Percentiles rank a stretch among this genome's conserved stretches.
Conservation (phyloP, 92 coral and sea anemone genomes). For the Palythoa grandiflora region DNA sequence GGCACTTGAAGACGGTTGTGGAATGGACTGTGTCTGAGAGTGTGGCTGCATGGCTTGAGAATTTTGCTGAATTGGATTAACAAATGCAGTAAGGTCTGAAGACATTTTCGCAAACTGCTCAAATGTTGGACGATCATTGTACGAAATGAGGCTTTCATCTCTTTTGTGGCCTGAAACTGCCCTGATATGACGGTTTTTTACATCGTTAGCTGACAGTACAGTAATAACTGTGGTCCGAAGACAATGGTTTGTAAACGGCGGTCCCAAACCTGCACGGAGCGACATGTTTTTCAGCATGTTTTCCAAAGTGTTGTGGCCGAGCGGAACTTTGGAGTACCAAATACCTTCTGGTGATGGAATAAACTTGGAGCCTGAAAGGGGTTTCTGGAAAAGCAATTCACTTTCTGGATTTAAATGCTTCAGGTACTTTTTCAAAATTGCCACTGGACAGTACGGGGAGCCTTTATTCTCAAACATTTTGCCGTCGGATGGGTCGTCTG, state of each 20-base stretch:
- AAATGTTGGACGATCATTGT: neutral
- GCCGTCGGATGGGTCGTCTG: slow-evolving; percentile 51
- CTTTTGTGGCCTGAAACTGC: neutral
- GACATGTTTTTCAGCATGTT: slow-evolving; percentile 12
- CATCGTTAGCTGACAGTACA: neutral
- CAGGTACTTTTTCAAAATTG: slow-evolving; percentile 47
- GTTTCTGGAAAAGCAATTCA: slow-evolving; percentile 47
- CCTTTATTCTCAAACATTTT: slow-evolving; percentile 36
- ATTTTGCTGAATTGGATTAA: neutral
- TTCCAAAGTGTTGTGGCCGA: slow-evolving; percentile 3
- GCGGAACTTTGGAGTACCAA: slow-evolving; percentile 23
- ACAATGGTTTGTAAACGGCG: neutral
- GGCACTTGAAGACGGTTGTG: neutral
- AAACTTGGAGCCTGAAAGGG: slow-evolving; percentile 38
- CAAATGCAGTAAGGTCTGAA: neutral
- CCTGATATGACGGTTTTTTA: neutral
- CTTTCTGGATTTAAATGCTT: slow-evolving; percentile 49
- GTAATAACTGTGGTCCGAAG: neutral
- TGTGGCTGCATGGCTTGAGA: neutral
- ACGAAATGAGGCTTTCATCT: slow-evolving; percentile 5
- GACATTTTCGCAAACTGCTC: neutral
- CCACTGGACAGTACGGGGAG: slow-evolving; percentile 41
- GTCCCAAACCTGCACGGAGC: neutral
- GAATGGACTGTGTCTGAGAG: neutral
- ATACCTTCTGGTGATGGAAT: slow-evolving; percentile 24